Evolutionary conservation across 2,113 vertebrate species (phyloP), one percentile per base, ranked within the genome.

Genomic region (Psilopogon haemacephalus): DNA sequence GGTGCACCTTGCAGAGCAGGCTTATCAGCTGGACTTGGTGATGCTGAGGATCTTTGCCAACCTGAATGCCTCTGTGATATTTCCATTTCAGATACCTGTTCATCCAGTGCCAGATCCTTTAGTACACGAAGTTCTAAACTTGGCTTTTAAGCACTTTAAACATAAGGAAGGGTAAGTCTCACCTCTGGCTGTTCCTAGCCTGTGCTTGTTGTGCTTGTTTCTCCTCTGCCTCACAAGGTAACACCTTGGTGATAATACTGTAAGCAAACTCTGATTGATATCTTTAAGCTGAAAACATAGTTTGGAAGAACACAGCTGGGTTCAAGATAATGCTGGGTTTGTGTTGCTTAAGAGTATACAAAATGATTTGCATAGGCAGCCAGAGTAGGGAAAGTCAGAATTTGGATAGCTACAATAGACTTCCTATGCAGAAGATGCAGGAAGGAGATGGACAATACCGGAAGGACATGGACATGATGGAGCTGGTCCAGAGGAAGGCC

Each of bases 101-200:
- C 99, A 99, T 98, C 99, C 99, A 95, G 99, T 99, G 97, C 99
- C 99, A 97, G 99, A 99, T 97, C 98, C 98, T 97, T 98, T 99
- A 98, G 98, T 99, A 98, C 99, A 99, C 84, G 99, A 99, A 98
- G 99, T 99, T 97, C 98, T 99, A 95, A 99, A 99, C 97, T 98
- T 99, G 98, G 99, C 99, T 97, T 99, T 99, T 97, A 99, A 99
- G 99, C 99, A 99, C 99, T 99, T 99, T 99, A 99, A 99, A 98
- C 99, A 99, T 96, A 99, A 99, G 98, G 99, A 99, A 98, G 99
- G 99, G 99, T 99, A 97, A 99, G 79, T 91, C 71, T 71, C 35
- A 37, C 32, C 52, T 58, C 10, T 40, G 6, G 71, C 4, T 75
- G 7, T 73, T 84, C 38, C 16, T 18, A 55, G 18, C 12, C 33